Percentiles rank a stretch among this genome's conserved stretches.
Conservation (phyloP, 2,888 invertebrate genomes). For the Hofmannophila pseudospretella region DNA sequence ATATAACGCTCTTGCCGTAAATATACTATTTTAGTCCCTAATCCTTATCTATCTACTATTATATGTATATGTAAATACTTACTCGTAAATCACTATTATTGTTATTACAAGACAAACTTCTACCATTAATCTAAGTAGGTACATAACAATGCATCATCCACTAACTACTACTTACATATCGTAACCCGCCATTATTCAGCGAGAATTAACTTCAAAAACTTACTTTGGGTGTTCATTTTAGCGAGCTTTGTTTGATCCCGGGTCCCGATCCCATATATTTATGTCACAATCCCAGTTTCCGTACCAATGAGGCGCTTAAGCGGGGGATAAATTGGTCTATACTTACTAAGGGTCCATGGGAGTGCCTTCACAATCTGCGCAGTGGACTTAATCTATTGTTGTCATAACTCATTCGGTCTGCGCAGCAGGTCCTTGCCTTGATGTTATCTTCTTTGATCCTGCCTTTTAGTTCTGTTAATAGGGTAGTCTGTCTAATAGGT, state of each 20-base stretch:
- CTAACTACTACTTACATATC: too few species aligned
- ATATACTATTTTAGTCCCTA: too few species aligned
- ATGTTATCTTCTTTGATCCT: constrained; percentile 12
- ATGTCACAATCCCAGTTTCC: background rate
- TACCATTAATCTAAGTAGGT: background rate
- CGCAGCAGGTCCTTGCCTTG: constrained; percentile 1
- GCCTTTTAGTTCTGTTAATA: too few species aligned
- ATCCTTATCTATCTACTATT: too few species aligned
- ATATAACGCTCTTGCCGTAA: too few species aligned
- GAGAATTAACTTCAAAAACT: too few species aligned
- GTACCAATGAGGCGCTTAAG: background rate
- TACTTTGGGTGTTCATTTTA: background rate
- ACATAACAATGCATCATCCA: too few species aligned
- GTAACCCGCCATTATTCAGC: too few species aligned
- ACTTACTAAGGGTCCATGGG: constrained; percentile 12
- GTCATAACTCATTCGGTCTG: constrained; percentile 13
- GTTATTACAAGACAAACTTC: too few species aligned
- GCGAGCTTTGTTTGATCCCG: background rate
- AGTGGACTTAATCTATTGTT: constrained; percentile 17
- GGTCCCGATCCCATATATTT: constrained; percentile 1
- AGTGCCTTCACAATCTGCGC: constrained; percentile 15
- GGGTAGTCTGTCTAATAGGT: too few species aligned
- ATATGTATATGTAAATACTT: too few species aligned
- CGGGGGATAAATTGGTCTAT: constrained; percentile 8
- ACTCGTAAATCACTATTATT: too few species aligned